phyloP scores from a whole-genome alignment of 2,113 vertebrate genomes.

The Aspidoscelis tigris region DNA sequence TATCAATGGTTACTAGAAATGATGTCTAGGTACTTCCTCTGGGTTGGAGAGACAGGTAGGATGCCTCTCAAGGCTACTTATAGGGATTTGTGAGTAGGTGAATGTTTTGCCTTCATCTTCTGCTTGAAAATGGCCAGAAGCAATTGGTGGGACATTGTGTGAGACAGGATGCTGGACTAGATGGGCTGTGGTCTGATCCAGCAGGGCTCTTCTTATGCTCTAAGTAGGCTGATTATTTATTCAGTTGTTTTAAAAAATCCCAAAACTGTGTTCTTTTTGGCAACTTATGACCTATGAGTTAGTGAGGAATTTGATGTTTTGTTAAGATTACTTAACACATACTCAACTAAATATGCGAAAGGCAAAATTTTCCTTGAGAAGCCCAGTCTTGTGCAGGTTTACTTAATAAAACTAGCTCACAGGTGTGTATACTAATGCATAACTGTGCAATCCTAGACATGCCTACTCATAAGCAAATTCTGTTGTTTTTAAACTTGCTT shows the following conservation, averaged over 20 bases:
- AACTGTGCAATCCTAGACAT: background rate
- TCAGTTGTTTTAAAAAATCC: constrained; percentile 40
- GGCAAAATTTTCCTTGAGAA: constrained; percentile 33
- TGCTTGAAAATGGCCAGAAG: background rate
- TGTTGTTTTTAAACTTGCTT: background rate
- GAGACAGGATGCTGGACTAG: too few species aligned
- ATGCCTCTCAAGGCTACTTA: too few species aligned
- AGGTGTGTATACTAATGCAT: background rate
- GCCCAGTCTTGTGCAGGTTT: background rate
- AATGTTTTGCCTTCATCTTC: too few species aligned
- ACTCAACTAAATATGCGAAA: constrained; percentile 26
- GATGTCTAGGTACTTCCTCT: too few species aligned
- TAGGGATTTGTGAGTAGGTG: too few species aligned
- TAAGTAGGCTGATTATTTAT: constrained; percentile 55
- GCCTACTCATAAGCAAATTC: background rate
- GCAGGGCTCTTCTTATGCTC: too few species aligned
- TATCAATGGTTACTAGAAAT: too few species aligned
- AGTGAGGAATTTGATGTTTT: constrained; percentile 31
- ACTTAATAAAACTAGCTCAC: background rate
- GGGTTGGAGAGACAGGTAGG: too few species aligned
- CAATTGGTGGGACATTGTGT: constrained; percentile 20
- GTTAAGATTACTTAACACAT: constrained; percentile 26
- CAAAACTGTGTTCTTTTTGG: constrained; percentile 43
- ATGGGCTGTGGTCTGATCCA: too few species aligned
- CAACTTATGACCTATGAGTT: background rate